Percentiles rank a stretch among this genome's conserved stretches.
phyloP scores from a whole-genome alignment of 2,113 vertebrate genomes.

The Hymenochirus boettgeri region DNA sequence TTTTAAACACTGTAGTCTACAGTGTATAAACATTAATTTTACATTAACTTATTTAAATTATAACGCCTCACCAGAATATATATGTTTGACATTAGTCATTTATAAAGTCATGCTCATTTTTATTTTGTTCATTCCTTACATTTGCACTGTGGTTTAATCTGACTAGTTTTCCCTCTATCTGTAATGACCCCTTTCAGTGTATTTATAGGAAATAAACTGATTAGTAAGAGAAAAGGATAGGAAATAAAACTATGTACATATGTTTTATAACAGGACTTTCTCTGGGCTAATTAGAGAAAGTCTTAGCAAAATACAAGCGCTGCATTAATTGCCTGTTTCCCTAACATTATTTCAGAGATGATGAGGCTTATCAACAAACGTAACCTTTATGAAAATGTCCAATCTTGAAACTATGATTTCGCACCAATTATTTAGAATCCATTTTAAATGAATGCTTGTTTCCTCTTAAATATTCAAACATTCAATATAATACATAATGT shows the following conservation, averaged over 20 bases:
- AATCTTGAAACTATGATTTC: conserved; percentile 24
- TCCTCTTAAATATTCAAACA: neutral
- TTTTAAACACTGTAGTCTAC: no score
- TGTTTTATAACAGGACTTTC: conserved; percentile 28
- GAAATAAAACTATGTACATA: conserved; percentile 27
- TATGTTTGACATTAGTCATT: no score
- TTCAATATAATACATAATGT: no score
- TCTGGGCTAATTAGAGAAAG: conserved; percentile 34
- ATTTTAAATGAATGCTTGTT: conserved; percentile 20
- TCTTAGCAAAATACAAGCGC: conserved; percentile 34
- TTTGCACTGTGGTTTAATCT: neutral
- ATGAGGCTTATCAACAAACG: conserved; percentile 31
- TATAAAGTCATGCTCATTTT: conserved; percentile 1
- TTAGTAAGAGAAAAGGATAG: neutral
- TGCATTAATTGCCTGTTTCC: conserved; percentile 40
- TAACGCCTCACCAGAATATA: no score
- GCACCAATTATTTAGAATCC: conserved; percentile 36
- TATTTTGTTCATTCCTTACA: neutral
- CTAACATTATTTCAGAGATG: conserved; percentile 33
- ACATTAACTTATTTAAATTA: no score
- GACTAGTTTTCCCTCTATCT: neutral
- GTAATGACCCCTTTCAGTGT: neutral
- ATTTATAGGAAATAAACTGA: neutral
- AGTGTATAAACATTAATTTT: no score
- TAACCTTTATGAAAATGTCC: conserved; percentile 41